Conservation (phyloP, 1,140 invertebrate genomes). For the Neodiprion pinetum region DNA sequence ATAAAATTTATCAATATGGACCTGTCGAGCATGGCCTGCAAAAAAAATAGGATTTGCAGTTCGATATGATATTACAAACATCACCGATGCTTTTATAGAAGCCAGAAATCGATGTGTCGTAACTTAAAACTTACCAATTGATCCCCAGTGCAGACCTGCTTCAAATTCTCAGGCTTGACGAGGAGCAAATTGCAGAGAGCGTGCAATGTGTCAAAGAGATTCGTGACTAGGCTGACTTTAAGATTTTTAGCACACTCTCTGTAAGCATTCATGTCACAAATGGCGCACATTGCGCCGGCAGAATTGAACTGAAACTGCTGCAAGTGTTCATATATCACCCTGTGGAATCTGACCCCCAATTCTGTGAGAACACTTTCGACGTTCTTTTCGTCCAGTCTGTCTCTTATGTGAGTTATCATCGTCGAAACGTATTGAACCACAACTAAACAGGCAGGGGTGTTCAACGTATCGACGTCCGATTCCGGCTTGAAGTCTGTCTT, state of each 20-base stretch:
- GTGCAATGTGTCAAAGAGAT: constrained; percentile 93
- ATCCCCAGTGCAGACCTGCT: constrained; percentile 93
- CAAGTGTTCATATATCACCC: constrained; percentile 95
- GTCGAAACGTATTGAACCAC: constrained; percentile 86
- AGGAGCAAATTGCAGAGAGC: constrained; percentile 94
- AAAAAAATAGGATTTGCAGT: constrained; percentile 40
- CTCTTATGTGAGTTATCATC: constrained; percentile 80
- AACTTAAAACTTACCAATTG: constrained; percentile 76
- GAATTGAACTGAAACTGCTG: constrained; percentile 96
- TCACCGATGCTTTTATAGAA: constrained; percentile 13
- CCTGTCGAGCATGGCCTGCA: constrained; percentile 85
- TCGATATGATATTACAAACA: not conserved
- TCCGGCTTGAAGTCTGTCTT: constrained; percentile 97
- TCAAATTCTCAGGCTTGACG: constrained; percentile 95
- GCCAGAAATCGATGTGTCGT: not conserved
- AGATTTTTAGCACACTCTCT: constrained; percentile 82
- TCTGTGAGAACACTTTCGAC: constrained; percentile 86
- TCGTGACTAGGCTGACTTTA: constrained; percentile 78
- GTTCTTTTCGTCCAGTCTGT: constrained; percentile 93
- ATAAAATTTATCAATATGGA: constrained; percentile 90
- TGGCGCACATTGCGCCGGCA: constrained; percentile 94
- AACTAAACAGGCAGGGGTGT: constrained; percentile 81
- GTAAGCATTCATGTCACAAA: constrained; percentile 98
- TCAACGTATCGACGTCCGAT: constrained; percentile 79
- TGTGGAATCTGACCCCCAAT: constrained; percentile 88